Evolutionary conservation across 2,888 invertebrate species (phyloP), one percentile per base, ranked within the genome.

Genomic region (Cryptophagus acutangulus): DNA sequence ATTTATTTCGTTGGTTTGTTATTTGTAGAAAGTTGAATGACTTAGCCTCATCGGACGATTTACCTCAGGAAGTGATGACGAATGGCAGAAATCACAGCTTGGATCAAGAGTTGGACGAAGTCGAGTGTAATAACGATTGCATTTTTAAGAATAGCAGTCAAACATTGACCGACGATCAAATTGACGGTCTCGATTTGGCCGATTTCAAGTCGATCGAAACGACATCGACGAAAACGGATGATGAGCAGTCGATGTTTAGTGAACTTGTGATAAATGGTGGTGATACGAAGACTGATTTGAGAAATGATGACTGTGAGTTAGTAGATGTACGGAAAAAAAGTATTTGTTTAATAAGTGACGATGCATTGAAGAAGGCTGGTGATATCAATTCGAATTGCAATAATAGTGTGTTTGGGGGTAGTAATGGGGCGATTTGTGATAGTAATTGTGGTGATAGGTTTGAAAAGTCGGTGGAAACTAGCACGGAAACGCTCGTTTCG

Each of bases 401-500:
- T 35, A 31, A 41, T 40, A 29, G 38, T 28, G 29, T 14, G 16
- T 30, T 14, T 13, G 34, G 36, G n/a, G 3, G 4, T 13, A 26
- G 3, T 26, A 56, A 57, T 43, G 62, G 20, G 9, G 9, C 20
- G 9, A 65, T 25, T 51, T 67, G 26, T 55, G 53, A 13, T 29
- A 24, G 13, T n/a, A n/a, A n/a, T n/a, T n/a, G n/a, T n/a, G n/a
- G n/a, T n/a, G 18, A 35, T 10, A 5, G 12, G 4, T 20, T 26
- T 20, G 54, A 51, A 14, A 62, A 61, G 39, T 67, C 69, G n/a
- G 61, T 65, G 31, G 73, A 74, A 54, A 74, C 74, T 20, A 75
- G 75, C 58, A 75, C 75, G 28, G 75, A 76, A 49, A 76, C 75
- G 10, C 57, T 75, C 46, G 73, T 72, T 31, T 71, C 71, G 36